A percentile compares a stretch with the other conserved stretches of the same genome.
Evolutionary conservation across 2,113 vertebrate genomes (phyloP).

Genomic region (Haemorhous mexicanus): DNA sequence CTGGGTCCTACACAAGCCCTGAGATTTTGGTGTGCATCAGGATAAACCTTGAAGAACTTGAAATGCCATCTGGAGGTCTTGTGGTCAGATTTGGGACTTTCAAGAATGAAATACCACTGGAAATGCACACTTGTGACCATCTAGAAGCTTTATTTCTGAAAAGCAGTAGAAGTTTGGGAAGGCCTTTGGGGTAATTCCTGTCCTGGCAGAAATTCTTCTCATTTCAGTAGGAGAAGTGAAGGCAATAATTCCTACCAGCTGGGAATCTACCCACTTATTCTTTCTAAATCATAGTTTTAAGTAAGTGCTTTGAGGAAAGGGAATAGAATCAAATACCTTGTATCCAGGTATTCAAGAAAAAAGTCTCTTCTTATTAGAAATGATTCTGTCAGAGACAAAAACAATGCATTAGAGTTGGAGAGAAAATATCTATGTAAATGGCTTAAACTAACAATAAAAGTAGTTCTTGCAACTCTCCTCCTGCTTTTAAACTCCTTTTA

Average conservation of each 20-base stretch:
- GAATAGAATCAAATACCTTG: neutral
- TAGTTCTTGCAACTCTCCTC: neutral
- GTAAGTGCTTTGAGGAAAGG: neutral
- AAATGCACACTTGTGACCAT: neutral
- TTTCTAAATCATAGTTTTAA: neutral
- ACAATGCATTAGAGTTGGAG: neutral
- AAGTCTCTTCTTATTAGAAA: neutral
- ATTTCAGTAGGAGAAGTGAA: neutral
- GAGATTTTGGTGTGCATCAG: neutral
- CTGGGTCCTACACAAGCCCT: neutral
- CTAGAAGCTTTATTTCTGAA: neutral
- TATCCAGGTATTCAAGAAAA: neutral
- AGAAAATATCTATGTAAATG: neutral
- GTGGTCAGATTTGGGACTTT: neutral
- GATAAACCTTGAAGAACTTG: neutral
- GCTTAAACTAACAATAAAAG: neutral
- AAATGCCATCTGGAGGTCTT: neutral
- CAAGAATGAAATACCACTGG: neutral
- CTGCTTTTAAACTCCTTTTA: neutral
- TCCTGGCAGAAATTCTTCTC: neutral
- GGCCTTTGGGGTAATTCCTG: neutral
- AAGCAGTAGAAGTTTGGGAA: neutral
- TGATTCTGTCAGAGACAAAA: slow-evolving; percentile 22
- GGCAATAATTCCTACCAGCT: neutral
- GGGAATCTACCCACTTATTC: neutral